A percentile compares a stretch with the other conserved stretches of the same genome.
Evolutionary conservation across 2,888 invertebrate genomes (phyloP).

Genomic region (Pollenia angustigena): DNA sequence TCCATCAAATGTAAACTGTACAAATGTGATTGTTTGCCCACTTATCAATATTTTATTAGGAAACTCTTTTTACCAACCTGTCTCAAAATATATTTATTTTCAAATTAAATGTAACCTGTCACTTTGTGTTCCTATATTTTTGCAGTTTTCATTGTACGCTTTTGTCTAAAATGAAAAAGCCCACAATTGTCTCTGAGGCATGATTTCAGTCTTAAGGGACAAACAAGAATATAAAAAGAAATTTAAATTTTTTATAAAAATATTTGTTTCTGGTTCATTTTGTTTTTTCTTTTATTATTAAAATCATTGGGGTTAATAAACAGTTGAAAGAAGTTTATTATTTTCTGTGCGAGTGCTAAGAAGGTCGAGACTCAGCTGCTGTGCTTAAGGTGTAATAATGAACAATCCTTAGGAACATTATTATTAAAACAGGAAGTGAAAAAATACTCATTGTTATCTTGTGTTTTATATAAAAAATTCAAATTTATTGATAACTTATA

Average conservation of each 20-base stretch:
- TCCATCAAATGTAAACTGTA: too few species aligned
- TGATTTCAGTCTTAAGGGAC: conserved; percentile 24
- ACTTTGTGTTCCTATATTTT: conserved; percentile 19
- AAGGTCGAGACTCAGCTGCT: conserved; percentile 35
- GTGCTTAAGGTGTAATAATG: conserved; percentile 41
- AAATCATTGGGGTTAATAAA: conserved; percentile 51
- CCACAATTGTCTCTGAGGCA: conserved; percentile 25
- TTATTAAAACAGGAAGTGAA: not conserved
- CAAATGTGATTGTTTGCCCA: too few species aligned
- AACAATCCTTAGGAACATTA: not conserved
- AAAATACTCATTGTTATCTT: conserved; percentile 6
- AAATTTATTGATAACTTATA: conserved; percentile 71
- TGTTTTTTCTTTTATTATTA: conserved; percentile 5
- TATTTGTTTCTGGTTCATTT: conserved; percentile 47
- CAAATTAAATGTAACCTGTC: conserved; percentile 12
- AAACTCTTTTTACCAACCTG: not conserved
- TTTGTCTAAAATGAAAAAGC: conserved; percentile 7
- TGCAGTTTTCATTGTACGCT: conserved; percentile 26
- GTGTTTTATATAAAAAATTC: conserved; percentile 52
- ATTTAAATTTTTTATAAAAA: conserved; percentile 36
- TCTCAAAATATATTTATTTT: not conserved
- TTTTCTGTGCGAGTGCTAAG: conserved; percentile 1
- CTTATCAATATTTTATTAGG: too few species aligned
- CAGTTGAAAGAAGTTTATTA: conserved; percentile 46
- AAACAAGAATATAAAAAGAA: not conserved